Base-by-base conservation (phyloP, 1,140 invertebrate species). In the Caenorhabditis tropicalis region DNA sequence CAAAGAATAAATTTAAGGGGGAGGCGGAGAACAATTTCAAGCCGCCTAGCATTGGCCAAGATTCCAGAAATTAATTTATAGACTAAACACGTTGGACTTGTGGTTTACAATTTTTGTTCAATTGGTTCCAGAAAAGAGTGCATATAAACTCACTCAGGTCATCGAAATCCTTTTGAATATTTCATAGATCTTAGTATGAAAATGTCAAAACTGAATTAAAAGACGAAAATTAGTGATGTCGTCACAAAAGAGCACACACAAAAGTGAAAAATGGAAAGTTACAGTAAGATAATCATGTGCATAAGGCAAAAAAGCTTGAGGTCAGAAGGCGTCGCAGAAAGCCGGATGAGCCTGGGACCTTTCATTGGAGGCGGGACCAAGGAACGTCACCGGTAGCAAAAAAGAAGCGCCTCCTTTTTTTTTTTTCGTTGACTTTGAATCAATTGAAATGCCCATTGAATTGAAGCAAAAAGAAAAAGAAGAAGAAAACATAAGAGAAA, bases 301-400 rank as follows among this genome's bases (percentile, higher is more conserved):
- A 43, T 19, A 43, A 2, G 65, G 15, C 15, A 36, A 24, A 21
- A 74, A 74, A 9, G 19, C 33, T 9, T 46, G 65, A 74, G 65
- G 65, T 74, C 65, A 74, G 36, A 74, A 74, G 65, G 36, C 65
- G 36, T 74, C 36, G n/a, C n/a, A 39, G 65, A 74, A 74, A 74
- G 65, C 65, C 65, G 65, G 65, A 74, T 74, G 65, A 74, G 65
- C 65, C 33, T n/a, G n/a, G 33, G 36, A 43, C 65, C 65, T 21
- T 43, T 36, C 7, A 27, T 7, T 74, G 65, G 65, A 74, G 65
- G 65, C 65, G 65, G 65, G 65, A 74, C 65, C 36, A 43, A 19
- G 65, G 65, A 74, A 74, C 36, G 65, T 74, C 65, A 74, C 65
- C 65, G 21, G 36, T 6, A 74, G 36, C 7, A n/a, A 43, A n/a